A percentile compares a stretch with the other conserved stretches of the same genome.
Conservation (phyloP, 2,113 vertebrate genomes). For the Megaceryle torquata region DNA sequence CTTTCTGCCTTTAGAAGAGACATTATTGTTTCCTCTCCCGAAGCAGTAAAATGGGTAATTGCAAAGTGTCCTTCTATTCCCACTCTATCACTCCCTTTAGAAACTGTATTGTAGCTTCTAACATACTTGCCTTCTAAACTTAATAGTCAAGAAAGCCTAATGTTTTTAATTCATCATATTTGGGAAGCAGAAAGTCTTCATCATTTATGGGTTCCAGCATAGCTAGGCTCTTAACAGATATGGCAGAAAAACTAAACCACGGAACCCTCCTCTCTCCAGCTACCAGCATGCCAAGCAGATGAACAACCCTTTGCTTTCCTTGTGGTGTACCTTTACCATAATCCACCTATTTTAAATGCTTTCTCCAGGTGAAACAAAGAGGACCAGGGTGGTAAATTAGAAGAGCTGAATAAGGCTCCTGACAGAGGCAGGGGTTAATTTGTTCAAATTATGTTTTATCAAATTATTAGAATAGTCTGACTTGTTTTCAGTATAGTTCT, state of each 20-base stretch:
- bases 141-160: not conserved
- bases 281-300: not conserved
- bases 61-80: not conserved
- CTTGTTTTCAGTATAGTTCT: not conserved
- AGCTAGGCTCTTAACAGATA: not conserved
- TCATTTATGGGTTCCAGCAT: not conserved
- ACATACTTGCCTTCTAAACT: not conserved
- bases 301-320: rapidly evolving
- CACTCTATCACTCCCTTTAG: not conserved
- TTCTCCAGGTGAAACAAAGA: not conserved
- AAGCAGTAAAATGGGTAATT: not conserved
- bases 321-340: not conserved
- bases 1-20: not conserved
- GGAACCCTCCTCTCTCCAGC: not conserved
- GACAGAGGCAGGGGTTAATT: not conserved
- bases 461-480: not conserved
- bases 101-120: not conserved
- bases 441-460: not conserved
- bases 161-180: not conserved
- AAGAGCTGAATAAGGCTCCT: not conserved
- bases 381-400: not conserved
- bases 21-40: rapidly evolving
- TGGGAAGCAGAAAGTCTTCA: not conserved
- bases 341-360: not conserved
- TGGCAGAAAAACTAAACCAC: rapidly evolving